Base-by-base conservation (phyloP, 2,113 vertebrate species). In the Corythornis madagascariensis region DNA sequence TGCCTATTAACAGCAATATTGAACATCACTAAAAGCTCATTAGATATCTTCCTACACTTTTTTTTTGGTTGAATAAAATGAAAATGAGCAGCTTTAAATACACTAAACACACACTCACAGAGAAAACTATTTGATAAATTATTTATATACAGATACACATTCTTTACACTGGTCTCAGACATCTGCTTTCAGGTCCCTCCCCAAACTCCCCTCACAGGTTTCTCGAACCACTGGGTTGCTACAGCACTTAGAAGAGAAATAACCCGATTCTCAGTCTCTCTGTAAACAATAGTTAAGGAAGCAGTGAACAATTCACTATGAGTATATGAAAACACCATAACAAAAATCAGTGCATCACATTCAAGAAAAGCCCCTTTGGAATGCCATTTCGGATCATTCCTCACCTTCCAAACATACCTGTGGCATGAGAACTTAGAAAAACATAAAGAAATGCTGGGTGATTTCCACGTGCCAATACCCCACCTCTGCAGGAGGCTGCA, bases 101-200 rank as follows among this genome's bases (percentile, higher is more conserved):
- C 97, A 98, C 98, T 96, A 98, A 96, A 98, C 94, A 92, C 97
- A 97, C 90, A 97, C 96, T 96, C 97, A 98, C 97, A 86, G 85
- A 98, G 88, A 96, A 98, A 98, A 98, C 96, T 98, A 98, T 95
- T 96, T 96, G 97, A 98, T 98, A 98, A 97, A 96, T 98, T 95
- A 97, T 98, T 97, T 99, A 99, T 99, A 96, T 99, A 99, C 98
- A 99, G 97, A 98, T 98, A 98, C 97, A 98, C 98, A 98, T 98
- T 98, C 98, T 99, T 98, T 98, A 99, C 98, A 99, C 97, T 96
- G 97, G 98, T 98, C 95, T 96, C 96, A 95, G 92, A 97, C 96
- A 91, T 97, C 97, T 97, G 97, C 82, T 88, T 90, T 95, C 89
- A 90, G 89, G 86, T 95, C 91, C 91, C 66, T 93, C 90, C 85